Evolutionary conservation across 2,797 vertebrate genomes (phyloP).

Genomic region (Callimico goeldii): DNA sequence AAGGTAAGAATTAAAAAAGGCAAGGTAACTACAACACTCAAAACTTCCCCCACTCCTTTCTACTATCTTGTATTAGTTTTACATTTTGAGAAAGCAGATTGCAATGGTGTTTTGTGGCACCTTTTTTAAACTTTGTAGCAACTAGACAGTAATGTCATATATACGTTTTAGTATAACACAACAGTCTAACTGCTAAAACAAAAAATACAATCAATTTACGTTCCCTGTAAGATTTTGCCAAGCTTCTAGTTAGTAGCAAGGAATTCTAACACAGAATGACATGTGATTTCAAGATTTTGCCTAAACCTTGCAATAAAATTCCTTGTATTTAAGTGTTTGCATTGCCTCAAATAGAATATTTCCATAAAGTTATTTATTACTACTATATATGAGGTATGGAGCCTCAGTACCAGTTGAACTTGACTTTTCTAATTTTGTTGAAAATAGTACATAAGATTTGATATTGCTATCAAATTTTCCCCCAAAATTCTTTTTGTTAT

Average conservation of each 20-base stretch:
- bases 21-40: not conserved
- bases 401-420: not conserved
- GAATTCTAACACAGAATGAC: not conserved
- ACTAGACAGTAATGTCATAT: constrained; percentile 3
- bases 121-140: constrained; percentile 33
- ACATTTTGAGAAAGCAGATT: constrained; percentile 46
- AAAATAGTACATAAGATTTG: not conserved
- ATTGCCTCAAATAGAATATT: not conserved
- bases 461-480: not conserved
- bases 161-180: constrained; percentile 15
- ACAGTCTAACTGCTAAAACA: not conserved
- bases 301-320: constrained; percentile 10
- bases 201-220: constrained; percentile 27
- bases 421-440: not conserved
- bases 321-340: constrained; percentile 23
- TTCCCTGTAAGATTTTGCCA: not conserved
- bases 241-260: not conserved
- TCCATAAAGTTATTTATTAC: not conserved
- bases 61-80: constrained; percentile 9
- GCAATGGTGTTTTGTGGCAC: not conserved
- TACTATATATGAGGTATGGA: not conserved
- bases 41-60: not conserved
- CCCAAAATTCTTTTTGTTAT: not conserved
- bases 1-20: constrained; percentile 27
- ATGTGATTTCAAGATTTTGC: not conserved